phyloP scores from a whole-genome alignment of 2,113 vertebrate genomes.

The Paracanthobrama guichenoti region DNA sequence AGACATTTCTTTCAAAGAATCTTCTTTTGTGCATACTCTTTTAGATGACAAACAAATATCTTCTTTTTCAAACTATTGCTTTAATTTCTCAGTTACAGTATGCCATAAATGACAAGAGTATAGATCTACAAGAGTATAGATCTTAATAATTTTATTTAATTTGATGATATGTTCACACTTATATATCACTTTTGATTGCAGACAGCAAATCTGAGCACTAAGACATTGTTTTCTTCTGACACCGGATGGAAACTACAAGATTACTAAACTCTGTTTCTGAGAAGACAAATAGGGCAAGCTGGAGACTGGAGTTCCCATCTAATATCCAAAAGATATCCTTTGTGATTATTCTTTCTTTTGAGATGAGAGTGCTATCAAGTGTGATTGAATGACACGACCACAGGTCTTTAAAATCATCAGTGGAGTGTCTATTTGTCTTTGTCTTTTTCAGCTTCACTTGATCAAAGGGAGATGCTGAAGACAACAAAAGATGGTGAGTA shows the following conservation, averaged over 20 bases:
- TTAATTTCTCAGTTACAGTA: neutral
- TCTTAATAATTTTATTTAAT: neutral
- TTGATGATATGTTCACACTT: neutral
- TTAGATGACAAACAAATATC: neutral
- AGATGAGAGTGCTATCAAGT: slow-evolving; percentile 30
- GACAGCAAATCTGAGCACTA: neutral
- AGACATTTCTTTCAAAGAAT: neutral
- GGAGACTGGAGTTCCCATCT: too few species aligned
- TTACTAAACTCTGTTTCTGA: neutral
- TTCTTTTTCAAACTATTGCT: neutral
- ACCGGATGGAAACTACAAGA: neutral
- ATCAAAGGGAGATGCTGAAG: slow-evolving; percentile 49
- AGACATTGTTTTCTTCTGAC: neutral
- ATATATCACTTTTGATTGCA: neutral
- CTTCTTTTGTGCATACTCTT: neutral
- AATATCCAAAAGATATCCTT: neutral
- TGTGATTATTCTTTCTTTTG: neutral
- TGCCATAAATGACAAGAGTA: too few species aligned
- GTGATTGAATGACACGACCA: slow-evolving; percentile 49
- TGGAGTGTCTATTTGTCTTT: slow-evolving; percentile 39
- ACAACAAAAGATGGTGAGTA: neutral
- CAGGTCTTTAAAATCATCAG: slow-evolving; percentile 41
- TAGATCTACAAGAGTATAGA: neutral
- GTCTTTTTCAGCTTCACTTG: slow-evolving; percentile 37
- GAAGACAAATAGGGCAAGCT: neutral